Percentiles rank a stretch among this genome's conserved stretches.
phyloP scores from a whole-genome alignment of 2,888 invertebrate species.

The Megamerina dolium region DNA sequence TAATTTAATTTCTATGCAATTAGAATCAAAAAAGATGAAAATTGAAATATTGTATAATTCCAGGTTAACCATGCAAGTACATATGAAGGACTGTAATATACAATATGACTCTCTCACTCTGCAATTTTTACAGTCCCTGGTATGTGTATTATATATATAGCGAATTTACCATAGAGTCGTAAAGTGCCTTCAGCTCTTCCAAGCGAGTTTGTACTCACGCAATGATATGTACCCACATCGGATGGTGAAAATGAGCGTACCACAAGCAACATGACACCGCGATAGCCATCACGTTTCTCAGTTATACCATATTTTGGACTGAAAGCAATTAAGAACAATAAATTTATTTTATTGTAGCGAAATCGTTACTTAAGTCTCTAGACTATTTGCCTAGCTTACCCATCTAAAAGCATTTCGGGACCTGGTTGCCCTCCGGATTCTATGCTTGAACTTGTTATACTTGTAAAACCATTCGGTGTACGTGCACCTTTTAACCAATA shows the following conservation, averaged over 20 bases:
- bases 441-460: conserved; percentile 34
- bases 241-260: conserved; percentile 52
- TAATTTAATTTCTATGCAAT: conserved; percentile 49
- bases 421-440: conserved; percentile 48
- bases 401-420: conserved; percentile 73
- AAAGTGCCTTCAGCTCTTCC: conserved; percentile 62
- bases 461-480: conserved; percentile 41
- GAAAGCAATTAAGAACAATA: conserved; percentile 1
- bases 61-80: too few relatives aligned
- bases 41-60: too few relatives aligned
- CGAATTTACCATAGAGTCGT: conserved; percentile 57
- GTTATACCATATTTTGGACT: conserved; percentile 50
- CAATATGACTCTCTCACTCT: not conserved
- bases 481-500: conserved; percentile 50
- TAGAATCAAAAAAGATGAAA: too few relatives aligned
- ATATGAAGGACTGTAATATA: too few relatives aligned
- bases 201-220: conserved; percentile 63
- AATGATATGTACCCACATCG: conserved; percentile 71
- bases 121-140: not conserved
- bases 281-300: conserved; percentile 48
- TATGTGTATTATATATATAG: too few relatives aligned
- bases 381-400: too few relatives aligned
- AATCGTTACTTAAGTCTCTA: too few relatives aligned
- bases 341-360: too few relatives aligned
- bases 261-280: conserved; percentile 46